Base-by-base conservation (phyloP, 2,113 vertebrate genomes). In the Gambusia affinis region DNA sequence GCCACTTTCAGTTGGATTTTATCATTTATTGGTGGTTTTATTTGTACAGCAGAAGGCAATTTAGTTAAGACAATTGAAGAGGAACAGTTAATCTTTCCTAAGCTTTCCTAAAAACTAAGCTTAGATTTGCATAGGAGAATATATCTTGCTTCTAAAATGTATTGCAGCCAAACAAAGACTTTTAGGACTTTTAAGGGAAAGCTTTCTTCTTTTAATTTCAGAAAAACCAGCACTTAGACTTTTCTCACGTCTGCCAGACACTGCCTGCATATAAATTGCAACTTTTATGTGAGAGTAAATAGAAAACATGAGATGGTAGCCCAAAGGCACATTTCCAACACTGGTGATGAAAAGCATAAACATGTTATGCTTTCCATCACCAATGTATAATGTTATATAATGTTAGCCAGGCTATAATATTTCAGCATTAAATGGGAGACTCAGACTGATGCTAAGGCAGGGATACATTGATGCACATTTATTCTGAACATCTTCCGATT, bases 241-340 rank as follows among this genome's bases (percentile, higher is more conserved):
- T 69, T 57, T 74, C 57, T 84, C 64, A 75, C 75, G 71, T 73
- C 11, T 73, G 51, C 63, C 74, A 69, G 78, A 76, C 64, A 75
- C 14, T 57, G 39, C n/a, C 82, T 76, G 85, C 81, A 90, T 88
- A 86, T 87, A 89, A 88, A 92, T 86, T 72, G 78, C 79, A 79
- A 78, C 82, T 81, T 88, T 70, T 79, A 81, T 19, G 74, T 44
- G 73, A 60, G 64, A 39, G 75, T 78, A 80, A 78, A 80, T 64
- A n/a, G 70, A 31, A 79, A 76, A 70, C 51, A 73, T 30, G 11
- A 75, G 51, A 68, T 65, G 70, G 72, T 79, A 42, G 75, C 61
- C 72, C 44, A 30, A 60, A 83, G 78, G 75, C 73, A 67, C 70
- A 74, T 87, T 79, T 78, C 22, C 85, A 64, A 22, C 85, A 64